phyloP scores from a whole-genome alignment of 2,797 vertebrate genomes.

The Otolemur crassicaudatus region DNA sequence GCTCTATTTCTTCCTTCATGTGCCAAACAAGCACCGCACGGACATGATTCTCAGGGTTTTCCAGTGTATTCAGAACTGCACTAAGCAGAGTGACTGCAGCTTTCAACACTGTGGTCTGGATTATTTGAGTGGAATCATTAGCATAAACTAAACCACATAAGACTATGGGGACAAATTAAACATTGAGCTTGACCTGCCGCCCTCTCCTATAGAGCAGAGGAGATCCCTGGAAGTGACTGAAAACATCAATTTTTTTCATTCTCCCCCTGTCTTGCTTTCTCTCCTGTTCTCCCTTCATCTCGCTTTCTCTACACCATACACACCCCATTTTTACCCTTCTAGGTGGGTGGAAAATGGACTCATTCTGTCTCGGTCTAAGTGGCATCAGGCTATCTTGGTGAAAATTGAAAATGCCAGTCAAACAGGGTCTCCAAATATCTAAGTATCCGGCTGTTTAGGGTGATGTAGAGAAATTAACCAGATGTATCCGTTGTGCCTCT shows the following conservation, averaged over 20 bases:
- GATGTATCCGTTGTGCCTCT: not conserved
- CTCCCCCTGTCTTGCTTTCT: not conserved
- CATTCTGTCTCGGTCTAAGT: not conserved
- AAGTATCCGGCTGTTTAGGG: not conserved
- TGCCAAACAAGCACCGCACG: not conserved
- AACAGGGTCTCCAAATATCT: not conserved
- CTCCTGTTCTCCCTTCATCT: no score
- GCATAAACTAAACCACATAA: constrained; percentile 63
- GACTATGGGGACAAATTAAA: constrained; percentile 68
- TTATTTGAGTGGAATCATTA: constrained; percentile 67
- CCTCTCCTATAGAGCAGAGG: constrained; percentile 57
- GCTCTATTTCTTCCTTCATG: not conserved
- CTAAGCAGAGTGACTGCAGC: not conserved
- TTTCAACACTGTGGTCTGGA: constrained; percentile 51
- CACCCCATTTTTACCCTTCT: constrained; percentile 15
- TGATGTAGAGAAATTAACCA: not conserved
- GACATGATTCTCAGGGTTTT: not conserved
- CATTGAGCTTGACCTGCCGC: constrained; percentile 58
- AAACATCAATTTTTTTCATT: constrained; percentile 13
- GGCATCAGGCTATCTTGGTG: not conserved
- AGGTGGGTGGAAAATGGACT: not conserved
- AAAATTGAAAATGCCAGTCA: not conserved
- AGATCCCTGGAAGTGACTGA: not conserved
- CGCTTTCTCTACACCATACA: not conserved
- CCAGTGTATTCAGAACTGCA: not conserved